phyloP scores from a whole-genome alignment of 2,797 vertebrate species.

The Sternotherus odoratus region DNA sequence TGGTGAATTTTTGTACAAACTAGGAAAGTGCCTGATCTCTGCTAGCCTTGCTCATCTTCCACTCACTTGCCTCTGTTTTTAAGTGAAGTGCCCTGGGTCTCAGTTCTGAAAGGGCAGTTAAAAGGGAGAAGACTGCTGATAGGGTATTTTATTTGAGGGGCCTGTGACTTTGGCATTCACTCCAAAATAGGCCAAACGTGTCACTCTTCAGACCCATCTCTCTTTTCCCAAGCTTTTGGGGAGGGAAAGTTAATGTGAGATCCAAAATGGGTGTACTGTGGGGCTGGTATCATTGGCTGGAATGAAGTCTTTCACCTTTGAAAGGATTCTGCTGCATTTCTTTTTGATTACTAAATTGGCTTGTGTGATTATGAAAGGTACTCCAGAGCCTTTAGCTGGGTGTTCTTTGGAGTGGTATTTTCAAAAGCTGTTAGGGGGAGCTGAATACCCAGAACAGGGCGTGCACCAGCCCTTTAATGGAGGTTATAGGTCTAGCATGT shows the following conservation, averaged over 20 bases:
- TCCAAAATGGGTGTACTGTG: not conserved
- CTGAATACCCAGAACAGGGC: not conserved
- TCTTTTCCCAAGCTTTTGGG: not conserved
- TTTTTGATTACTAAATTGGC: not conserved
- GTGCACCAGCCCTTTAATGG: not conserved
- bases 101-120: not conserved
- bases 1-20: slow-evolving; percentile 43
- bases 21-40: slow-evolving; percentile 16
- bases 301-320: not conserved
- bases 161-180: not conserved
- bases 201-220: not conserved
- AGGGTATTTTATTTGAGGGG: not conserved
- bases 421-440: accelerated
- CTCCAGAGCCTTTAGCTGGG: not conserved
- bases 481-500: accelerated
- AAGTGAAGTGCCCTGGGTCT: not conserved
- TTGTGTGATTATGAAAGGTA: not conserved
- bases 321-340: not conserved
- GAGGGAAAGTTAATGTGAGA: not conserved
- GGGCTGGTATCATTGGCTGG: not conserved
- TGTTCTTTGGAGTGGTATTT: not conserved
- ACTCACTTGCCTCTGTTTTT: slow-evolving; percentile 10
- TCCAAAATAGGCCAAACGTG: not conserved
- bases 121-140: not conserved
- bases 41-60: not conserved